Conservation (phyloP, 2,113 vertebrate genomes). For the Oncorhynchus mykiss region DNA sequence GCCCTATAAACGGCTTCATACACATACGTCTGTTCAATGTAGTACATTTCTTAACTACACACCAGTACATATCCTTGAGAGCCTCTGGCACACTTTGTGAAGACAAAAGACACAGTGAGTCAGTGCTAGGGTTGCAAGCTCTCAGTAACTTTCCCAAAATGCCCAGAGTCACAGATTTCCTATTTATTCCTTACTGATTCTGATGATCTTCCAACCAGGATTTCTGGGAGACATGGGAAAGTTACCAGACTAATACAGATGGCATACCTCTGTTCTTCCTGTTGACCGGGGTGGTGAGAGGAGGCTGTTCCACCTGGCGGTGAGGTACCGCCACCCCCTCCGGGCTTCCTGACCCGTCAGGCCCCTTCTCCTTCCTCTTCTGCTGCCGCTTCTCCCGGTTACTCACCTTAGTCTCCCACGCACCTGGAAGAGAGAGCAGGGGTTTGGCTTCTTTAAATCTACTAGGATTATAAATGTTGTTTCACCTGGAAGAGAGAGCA, state of each 20-base stretch:
- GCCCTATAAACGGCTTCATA: too few species aligned
- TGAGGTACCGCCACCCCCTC: slow-evolving; percentile 59
- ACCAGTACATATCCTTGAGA: too few species aligned
- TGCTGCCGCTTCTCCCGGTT: slow-evolving; percentile 93
- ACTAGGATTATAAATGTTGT: background rate
- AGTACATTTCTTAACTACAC: too few species aligned
- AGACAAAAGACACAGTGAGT: too few species aligned
- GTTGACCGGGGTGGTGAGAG: slow-evolving; percentile 66
- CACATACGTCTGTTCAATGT: too few species aligned
- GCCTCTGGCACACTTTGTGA: too few species aligned
- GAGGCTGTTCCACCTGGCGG: slow-evolving; percentile 15
- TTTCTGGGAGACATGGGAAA: too few species aligned
- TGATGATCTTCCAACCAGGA: too few species aligned
- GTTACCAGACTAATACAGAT: slow-evolving; percentile 73
- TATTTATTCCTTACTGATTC: too few species aligned
- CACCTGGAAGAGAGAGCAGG: slow-evolving; percentile 67
- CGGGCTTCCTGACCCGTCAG: slow-evolving; percentile 81
- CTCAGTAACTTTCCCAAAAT: too few species aligned
- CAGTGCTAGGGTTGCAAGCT: too few species aligned
- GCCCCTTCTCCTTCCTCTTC: slow-evolving; percentile 88
- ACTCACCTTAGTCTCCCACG: slow-evolving; percentile 97
- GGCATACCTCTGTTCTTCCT: slow-evolving; percentile 24
- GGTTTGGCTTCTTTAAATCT: background rate
- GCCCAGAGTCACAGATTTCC: too few species aligned
- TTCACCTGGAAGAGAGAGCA: slow-evolving; percentile 67